Evolutionary conservation across 2,113 vertebrate species (phyloP).

Genomic region (Crotalus helleri): DNA sequence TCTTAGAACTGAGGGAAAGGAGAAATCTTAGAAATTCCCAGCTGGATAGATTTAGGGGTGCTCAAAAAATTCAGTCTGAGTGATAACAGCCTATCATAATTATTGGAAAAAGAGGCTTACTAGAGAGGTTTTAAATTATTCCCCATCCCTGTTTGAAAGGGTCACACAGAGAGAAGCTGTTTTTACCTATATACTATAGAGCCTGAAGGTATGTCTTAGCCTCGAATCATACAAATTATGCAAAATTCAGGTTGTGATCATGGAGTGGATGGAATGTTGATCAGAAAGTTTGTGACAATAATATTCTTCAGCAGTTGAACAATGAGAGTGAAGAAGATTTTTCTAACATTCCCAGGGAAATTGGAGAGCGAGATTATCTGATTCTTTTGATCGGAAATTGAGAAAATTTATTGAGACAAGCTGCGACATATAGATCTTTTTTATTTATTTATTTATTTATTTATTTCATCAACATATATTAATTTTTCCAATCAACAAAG

Average conservation of each 20-base stretch:
- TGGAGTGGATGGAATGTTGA: not conserved
- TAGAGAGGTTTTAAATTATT: not conserved
- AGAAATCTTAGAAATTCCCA: not conserved
- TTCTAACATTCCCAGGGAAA: not conserved
- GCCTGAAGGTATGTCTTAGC: not conserved
- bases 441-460: too few relatives aligned
- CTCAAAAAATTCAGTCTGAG: not conserved
- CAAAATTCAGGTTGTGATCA: not conserved
- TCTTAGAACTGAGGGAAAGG: not conserved
- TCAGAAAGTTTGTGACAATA: not conserved
- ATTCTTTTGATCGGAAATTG: not conserved
- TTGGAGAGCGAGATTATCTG: not conserved
- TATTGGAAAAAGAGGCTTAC: not conserved
- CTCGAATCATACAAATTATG: not conserved
- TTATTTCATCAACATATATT: too few relatives aligned
- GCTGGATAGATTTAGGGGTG: not conserved
- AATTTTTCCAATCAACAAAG: too few relatives aligned
- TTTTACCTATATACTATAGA: not conserved
- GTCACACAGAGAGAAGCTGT: not conserved
- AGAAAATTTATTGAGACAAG: not conserved
- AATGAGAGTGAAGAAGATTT: not conserved
- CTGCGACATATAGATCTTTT: not conserved
- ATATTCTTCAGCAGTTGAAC: not conserved
- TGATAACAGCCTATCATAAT: not conserved
- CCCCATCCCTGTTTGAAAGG: not conserved